phyloP scores from a whole-genome alignment of 1,140 invertebrate genomes.

The Heliconius congener region DNA sequence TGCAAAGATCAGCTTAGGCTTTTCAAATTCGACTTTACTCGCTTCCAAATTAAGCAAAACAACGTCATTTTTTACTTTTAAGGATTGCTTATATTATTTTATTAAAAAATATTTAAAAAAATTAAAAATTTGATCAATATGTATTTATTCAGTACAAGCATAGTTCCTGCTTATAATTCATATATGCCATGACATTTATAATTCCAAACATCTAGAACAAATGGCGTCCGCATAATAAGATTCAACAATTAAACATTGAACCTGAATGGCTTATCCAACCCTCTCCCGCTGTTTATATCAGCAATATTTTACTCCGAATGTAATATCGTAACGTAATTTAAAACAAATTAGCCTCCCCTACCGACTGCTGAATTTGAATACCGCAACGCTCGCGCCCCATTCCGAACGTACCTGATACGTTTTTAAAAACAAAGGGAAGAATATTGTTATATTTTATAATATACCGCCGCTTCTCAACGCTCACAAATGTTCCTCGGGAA shows the following conservation, averaged over 20 bases:
- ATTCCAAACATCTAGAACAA: conserved; percentile 24
- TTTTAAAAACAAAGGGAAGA: conserved; percentile 75
- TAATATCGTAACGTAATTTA: conserved; percentile 80
- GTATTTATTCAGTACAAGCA: conserved; percentile 41
- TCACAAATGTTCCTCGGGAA: conserved; percentile 53
- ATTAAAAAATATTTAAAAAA: conserved; percentile 7
- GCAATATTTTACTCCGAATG: conserved; percentile 73
- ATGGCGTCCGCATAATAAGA: conserved; percentile 44
- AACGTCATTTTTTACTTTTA: neutral
- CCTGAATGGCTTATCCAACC: conserved; percentile 60
- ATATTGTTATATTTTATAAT: conserved; percentile 73
- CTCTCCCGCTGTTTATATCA: conserved; percentile 67
- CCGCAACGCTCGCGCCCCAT: conserved; percentile 67
- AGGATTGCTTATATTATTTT: neutral
- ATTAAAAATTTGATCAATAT: conserved; percentile 46
- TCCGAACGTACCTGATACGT: conserved; percentile 52
- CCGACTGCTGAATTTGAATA: conserved; percentile 74
- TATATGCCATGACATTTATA: conserved; percentile 22
- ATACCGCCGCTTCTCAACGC: conserved; percentile 51
- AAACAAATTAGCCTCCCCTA: conserved; percentile 78
- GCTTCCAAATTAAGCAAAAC: too few species aligned
- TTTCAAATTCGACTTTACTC: too few species aligned
- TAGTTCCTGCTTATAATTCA: conserved; percentile 18
- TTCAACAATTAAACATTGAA: conserved; percentile 55
- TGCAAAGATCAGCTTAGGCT: too few species aligned